These are phyloP conservation scores for Platycnemis pennipes DNA, from an alignment of 2,888 invertebrate genomes.

Conservation along the genomic window DNA sequence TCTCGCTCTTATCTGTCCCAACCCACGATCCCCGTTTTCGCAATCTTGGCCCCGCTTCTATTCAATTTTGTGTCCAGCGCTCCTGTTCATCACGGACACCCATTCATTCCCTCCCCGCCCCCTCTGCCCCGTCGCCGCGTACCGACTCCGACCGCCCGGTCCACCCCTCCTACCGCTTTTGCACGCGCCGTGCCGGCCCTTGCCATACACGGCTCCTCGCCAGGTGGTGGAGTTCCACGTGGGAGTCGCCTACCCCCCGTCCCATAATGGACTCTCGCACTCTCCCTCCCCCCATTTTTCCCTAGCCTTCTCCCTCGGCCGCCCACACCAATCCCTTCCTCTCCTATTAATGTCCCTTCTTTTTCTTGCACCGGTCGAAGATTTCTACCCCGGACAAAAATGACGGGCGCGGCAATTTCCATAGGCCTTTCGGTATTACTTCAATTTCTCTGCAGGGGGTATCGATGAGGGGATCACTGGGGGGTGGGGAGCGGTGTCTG, in stretches of 20 bases:
- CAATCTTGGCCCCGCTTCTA: constrained; percentile 26
- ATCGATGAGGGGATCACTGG: not conserved
- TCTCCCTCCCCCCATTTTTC: not conserved
- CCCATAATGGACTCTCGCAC: constrained; percentile 41
- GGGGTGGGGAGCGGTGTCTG: not conserved
- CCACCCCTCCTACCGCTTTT: constrained; percentile 77
- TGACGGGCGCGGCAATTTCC: not conserved
- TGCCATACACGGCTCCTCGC: constrained; percentile 29
- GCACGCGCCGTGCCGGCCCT: constrained; percentile 69
- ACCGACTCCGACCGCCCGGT: constrained; percentile 76
- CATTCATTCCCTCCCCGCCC: constrained; percentile 75
- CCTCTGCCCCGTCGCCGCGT: constrained; percentile 79
- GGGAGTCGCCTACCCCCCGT: not conserved
- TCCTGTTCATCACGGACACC: constrained; percentile 13
- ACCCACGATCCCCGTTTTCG: not conserved
- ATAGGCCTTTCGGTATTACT: not conserved
- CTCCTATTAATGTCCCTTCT: not conserved
- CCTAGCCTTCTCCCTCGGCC: not conserved
- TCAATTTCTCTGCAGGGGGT: not conserved
- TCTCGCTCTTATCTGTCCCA: not conserved
- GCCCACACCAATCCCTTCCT: not conserved
- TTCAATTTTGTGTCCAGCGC: constrained; percentile 29
- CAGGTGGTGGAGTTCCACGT: constrained; percentile 43
- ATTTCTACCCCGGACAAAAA: not conserved
- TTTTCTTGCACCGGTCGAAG: not conserved